Evolutionary conservation across 2,888 invertebrate species (phyloP), one percentile per base, ranked within the genome.

Genomic region (Hartigia nigra): DNA sequence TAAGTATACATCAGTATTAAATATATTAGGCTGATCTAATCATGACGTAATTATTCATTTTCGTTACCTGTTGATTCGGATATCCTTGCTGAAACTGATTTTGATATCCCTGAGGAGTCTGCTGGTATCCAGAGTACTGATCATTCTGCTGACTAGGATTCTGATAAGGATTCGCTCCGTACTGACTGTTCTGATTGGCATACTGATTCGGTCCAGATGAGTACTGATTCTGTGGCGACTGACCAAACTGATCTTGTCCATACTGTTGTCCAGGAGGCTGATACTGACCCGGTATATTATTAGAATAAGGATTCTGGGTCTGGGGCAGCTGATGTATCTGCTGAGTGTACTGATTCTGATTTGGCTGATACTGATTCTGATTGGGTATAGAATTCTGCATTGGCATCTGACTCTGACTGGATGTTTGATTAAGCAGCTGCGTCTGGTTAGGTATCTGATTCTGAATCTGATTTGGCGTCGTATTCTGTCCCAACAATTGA

Each of bases 401-500:
- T 39, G 81, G 84, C 39, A 85, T 74, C 55, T 86, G 87, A 37
- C 85, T 92, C 77, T 93, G 91, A 82, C 93, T 92, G 79, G 92
- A 90, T 37, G 85, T 77, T 89, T 92, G 93, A 85, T 92, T 92
- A 87, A 92, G 91, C 88, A 92, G 92, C 87, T 92, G 91, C 86
- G 91, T 91, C 80, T 91, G 92, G 83, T 92, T 92, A n/a, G 92
- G 91, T 80, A 91, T 88, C 81, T 88, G 88, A 91, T 92, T 93
- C 92, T 93, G 93, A 92, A 93, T 93, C 91, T 93, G 92, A 75
- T 91, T 91, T 23, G 77, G 70, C 37, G 84, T 77, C 70, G 82
- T 82, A 78, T 80, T 82, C 74, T 80, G 80, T 75, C 80, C 79
- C 31, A 80, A 36, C 31, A 79, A 77, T 74, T 82, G 85, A 75